Percentiles rank a stretch among this genome's conserved stretches.
Conservation (phyloP, 2,113 vertebrate species). For the Suncus etruscus region DNA sequence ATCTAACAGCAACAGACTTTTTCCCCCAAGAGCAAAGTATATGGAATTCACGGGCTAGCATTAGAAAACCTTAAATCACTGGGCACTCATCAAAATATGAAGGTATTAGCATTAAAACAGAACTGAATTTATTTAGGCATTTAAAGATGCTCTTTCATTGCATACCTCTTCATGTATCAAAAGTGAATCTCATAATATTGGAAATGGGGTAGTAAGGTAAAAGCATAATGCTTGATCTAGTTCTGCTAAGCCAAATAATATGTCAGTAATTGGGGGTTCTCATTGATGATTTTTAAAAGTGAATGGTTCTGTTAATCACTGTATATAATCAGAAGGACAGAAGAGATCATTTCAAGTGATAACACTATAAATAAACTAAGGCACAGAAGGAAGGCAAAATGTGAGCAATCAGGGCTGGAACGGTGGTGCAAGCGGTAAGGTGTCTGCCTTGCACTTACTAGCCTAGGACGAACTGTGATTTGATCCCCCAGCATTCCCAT, state of each 20-base stretch:
- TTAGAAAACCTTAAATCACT: constrained; percentile 42
- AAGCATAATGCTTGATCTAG: constrained; percentile 41
- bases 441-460: too few relatives aligned
- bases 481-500: too few relatives aligned
- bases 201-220: constrained; percentile 22
- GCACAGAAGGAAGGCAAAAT: background rate
- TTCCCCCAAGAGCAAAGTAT: constrained; percentile 37
- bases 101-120: constrained; percentile 18
- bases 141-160: constrained; percentile 37
- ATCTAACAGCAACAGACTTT: constrained; percentile 48
- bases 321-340: constrained; percentile 40
- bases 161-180: background rate
- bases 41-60: background rate
- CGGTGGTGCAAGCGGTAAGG: too few relatives aligned
- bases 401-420: too few relatives aligned
- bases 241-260: constrained; percentile 49
- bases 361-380: background rate
- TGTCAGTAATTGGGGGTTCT: constrained; percentile 27
- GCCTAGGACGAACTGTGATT: too few relatives aligned
- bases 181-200: constrained; percentile 47
- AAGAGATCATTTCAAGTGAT: constrained; percentile 5
- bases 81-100: background rate
- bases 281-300: background rate
- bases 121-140: background rate
- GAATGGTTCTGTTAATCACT: constrained; percentile 30